A percentile compares a stretch with the other conserved stretches of the same genome.
phyloP scores from a whole-genome alignment of 2,113 vertebrate species.

The Xiphophorus couchianus region DNA sequence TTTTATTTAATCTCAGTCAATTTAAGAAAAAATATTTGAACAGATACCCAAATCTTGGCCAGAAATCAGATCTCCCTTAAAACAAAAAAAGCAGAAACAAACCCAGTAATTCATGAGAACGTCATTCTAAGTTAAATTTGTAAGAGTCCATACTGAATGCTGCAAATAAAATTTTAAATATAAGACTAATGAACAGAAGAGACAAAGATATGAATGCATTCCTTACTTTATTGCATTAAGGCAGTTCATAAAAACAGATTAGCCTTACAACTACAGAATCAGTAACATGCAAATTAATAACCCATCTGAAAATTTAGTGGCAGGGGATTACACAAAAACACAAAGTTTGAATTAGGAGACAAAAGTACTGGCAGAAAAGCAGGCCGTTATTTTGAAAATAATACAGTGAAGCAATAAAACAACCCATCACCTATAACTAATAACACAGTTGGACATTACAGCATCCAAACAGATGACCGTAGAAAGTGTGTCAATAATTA shows the following conservation, averaged over 20 bases:
- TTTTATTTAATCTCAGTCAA: neutral
- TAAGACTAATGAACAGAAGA: neutral
- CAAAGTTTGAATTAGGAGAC: slow-evolving; percentile 1
- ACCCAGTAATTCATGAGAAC: neutral
- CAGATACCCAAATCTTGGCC: too few relatives aligned
- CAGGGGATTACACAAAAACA: neutral
- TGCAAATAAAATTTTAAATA: neutral
- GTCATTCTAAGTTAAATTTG: neutral
- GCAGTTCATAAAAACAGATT: slow-evolving; percentile 59
- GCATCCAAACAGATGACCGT: slow-evolving; percentile 8
- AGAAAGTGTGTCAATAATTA: neutral
- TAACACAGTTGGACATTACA: slow-evolving; percentile 16
- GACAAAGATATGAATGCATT: neutral
- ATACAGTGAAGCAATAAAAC: slow-evolving; percentile 19
- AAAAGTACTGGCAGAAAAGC: slow-evolving; percentile 16
- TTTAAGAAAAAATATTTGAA: too few relatives aligned
- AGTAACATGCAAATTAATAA: neutral
- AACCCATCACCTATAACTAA: slow-evolving; percentile 57
- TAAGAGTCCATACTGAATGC: too few relatives aligned
- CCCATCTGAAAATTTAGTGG: slow-evolving; percentile 23
- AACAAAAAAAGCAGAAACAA: neutral
- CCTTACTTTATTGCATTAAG: slow-evolving; percentile 64
- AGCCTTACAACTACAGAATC: slow-evolving; percentile 53
- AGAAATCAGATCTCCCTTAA: neutral
- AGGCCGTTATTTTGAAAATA: slow-evolving; percentile 20